Base-by-base conservation (phyloP, 2,888 invertebrate species). In the Erebia epiphron region DNA sequence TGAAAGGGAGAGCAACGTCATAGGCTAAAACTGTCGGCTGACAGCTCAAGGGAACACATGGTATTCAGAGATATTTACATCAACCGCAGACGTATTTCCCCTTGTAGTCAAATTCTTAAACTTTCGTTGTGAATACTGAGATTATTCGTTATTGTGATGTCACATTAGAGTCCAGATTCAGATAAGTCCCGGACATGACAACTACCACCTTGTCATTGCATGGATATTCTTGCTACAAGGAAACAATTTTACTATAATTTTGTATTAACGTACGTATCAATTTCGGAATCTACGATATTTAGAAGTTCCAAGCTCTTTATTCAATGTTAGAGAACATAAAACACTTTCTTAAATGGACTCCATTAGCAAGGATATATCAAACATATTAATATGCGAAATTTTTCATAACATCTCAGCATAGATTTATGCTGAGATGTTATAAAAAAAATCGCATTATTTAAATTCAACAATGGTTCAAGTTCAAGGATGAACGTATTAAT, bases 11-110 rank as follows among this genome's bases (percentile, higher is more conserved):
- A 54, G 21, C 67, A 43, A 69, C 72, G 72, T 74, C 70, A 74
- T 35, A n/a, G 49, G 69, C 69, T 72, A 72, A 69, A 72, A 72
- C 46, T 67, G 67, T 72, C 66, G 64, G 43, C 46, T 67, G 67
- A 69, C 66, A 60, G 43, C 14, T 16, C 35, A 46, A 56, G 61
- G 61, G 65, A 68, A 63, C 63, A 66, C 66, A 70, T 49, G 70
- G 61, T 18, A 54, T 54, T 35, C 18, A 18, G 46, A 69, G 58
- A 49, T 72, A 66, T 72, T 66, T 72, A 67, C 26, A 69, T 35
- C 58, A 7, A 43, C 21, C 52, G 60, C 54, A 43, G 52, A 52
- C 60, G 58, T 49, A 16, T 18, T 49, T 5, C 43, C 61, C 61
- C 35, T 41, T 41, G 14, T n/a, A 9, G 9, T 9, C 13, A n/a